Conservation (phyloP, 1,140 invertebrate genomes). For the Triops cancriformis region DNA sequence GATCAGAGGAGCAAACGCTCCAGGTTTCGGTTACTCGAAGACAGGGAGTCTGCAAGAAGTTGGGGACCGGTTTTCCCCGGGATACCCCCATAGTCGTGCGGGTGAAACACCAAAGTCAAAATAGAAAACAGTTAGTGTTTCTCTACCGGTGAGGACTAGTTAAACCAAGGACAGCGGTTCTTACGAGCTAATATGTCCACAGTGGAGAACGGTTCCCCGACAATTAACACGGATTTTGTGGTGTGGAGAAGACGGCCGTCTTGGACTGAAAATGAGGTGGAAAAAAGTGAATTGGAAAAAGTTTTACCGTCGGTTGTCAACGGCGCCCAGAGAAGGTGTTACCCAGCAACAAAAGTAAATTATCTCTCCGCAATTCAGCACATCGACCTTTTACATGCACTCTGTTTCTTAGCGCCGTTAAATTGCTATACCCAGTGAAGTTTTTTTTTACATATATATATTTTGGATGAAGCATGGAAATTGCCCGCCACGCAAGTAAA, state of each 20-base stretch:
- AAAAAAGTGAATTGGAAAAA: background rate
- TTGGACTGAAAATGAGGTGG: background rate
- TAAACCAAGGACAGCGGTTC: background rate
- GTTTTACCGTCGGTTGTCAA: background rate
- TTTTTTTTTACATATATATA: background rate
- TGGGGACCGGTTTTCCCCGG: background rate
- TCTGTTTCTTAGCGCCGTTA: background rate
- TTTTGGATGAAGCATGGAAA: background rate
- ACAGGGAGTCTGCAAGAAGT: background rate
- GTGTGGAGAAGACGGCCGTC: background rate
- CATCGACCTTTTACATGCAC: background rate
- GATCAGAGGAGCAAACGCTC: background rate
- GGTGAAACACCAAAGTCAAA: background rate
- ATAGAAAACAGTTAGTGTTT: background rate
- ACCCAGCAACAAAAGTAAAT: background rate
- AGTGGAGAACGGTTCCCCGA: background rate
- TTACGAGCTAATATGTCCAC: background rate
- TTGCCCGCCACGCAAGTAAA: background rate
- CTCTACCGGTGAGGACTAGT: slow-evolving; percentile 2
- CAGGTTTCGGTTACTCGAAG: background rate
- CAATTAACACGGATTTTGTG: background rate
- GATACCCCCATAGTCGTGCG: background rate
- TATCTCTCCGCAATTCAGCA: background rate
- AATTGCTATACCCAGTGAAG: background rate
- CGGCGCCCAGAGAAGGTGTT: background rate